Base-by-base conservation (phyloP, 2,888 invertebrate genomes). In the Eupeodes latifasciatus region DNA sequence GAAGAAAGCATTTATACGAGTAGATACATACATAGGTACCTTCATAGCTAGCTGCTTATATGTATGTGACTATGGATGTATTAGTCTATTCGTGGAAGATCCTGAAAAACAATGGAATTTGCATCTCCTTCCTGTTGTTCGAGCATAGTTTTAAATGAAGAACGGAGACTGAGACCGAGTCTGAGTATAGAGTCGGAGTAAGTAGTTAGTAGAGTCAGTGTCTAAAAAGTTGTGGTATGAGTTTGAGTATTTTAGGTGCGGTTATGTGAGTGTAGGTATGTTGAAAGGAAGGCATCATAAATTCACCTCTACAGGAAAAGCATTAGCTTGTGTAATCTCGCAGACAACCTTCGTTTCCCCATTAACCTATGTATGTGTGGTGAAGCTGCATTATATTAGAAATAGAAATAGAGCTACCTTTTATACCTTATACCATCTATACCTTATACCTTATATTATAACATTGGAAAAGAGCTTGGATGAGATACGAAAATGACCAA, bases 81-180 rank as follows among this genome's bases (percentile, higher is more conserved):
- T 14, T 6, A 12, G 4, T 59, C n/a, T 61, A 3, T 9, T 36
- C n/a, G 36, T 61, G 36, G 62, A 62, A 55, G 69, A 55, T 71
- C 69, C 53, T 19, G 72, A 69, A 88, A 84, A 81, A 84, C 84
- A 84, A 69, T 66, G 77, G 64, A 84, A 84, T 88, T 81, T 87
- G 87, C 84, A 87, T 87, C 84, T 77, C 77, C 80, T 81, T 84
- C 81, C 87, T 72, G 84, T 72, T 75, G 59, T 7, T 55, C 40
- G 16, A 71, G 55, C 53, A 55, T 40, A 71, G 69, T 71, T 55
- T 27, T 16, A 55, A 71, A 67, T 61, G 79, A 66, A 71, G 62
- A 80, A 59, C 64, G 55, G 49, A 80, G 62, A 55, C 47, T 75
- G 16, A 64, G 57, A 55, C 61, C 51, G 62, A 40, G 40, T 9